A percentile compares a stretch with the other conserved stretches of the same genome.
Evolutionary conservation across 2,113 vertebrate species (phyloP).

Genomic region (Cyrtonyx montezumae): DNA sequence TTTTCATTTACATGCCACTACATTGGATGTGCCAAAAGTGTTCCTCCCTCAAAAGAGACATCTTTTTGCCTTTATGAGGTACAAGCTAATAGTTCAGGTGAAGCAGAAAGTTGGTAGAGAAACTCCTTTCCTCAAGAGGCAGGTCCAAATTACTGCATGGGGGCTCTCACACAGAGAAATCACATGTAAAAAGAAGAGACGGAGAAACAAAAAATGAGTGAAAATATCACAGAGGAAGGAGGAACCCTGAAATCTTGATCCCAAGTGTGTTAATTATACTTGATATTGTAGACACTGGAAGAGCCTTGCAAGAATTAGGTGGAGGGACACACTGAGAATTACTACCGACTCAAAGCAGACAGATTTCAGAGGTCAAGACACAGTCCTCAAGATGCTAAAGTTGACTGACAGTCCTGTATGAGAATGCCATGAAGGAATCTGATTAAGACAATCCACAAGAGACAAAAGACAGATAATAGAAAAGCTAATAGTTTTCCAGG

Average conservation of each 20-base stretch:
- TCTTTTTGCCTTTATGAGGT: background rate
- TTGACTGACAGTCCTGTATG: background rate
- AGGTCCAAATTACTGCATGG: background rate
- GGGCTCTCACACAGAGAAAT: background rate
- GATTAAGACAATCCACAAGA: background rate
- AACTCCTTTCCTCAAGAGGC: background rate
- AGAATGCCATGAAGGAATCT: background rate
- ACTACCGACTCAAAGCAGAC: background rate
- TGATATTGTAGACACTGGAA: background rate
- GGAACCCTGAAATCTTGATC: background rate
- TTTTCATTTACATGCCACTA: background rate
- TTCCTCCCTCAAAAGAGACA: background rate
- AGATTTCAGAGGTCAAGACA: background rate
- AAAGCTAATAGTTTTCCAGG: background rate
- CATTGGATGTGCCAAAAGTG: background rate
- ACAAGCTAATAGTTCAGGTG: background rate
- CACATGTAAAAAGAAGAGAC: background rate
- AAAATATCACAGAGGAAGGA: background rate
- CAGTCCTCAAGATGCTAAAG: background rate
- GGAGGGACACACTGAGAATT: background rate
- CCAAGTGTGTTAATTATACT: background rate
- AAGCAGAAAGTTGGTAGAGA: background rate
- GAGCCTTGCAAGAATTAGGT: background rate
- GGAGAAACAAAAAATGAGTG: slow-evolving; percentile 15
- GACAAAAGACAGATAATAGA: background rate